Evolutionary conservation across 2,888 invertebrate species (phyloP).

Genomic region (Biston betularia): DNA sequence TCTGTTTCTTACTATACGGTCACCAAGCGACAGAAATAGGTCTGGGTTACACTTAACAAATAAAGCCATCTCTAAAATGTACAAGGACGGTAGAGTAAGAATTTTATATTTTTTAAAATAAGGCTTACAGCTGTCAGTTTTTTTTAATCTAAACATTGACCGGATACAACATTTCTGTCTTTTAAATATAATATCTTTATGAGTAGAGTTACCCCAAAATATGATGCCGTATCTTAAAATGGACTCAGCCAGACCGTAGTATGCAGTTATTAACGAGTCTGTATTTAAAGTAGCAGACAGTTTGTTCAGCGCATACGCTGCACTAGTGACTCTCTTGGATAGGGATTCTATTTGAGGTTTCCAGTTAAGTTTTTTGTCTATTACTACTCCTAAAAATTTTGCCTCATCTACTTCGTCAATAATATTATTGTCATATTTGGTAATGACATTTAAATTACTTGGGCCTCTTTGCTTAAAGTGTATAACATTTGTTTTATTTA

Average conservation of each 20-base stretch:
- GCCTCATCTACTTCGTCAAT: background rate
- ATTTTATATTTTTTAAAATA: too few relatives aligned
- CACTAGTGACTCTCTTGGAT: background rate
- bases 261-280: background rate
- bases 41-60: too few relatives aligned
- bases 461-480: background rate
- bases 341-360: background rate
- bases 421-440: background rate
- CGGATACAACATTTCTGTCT: background rate
- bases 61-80: too few relatives aligned
- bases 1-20: too few relatives aligned
- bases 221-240: background rate
- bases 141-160: too few relatives aligned
- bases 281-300: background rate
- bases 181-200: background rate
- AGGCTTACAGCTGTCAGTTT: too few relatives aligned
- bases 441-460: background rate
- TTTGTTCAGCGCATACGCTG: background rate
- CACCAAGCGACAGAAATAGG: too few relatives aligned
- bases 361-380: background rate
- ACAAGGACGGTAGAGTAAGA: too few relatives aligned
- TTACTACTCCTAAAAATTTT: background rate
- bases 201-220: background rate
- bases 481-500: background rate
- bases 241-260: background rate